These are phyloP conservation scores for Lasaia peninsularis DNA, from an alignment of 1,140 invertebrate species.

Conservation along the genomic window DNA sequence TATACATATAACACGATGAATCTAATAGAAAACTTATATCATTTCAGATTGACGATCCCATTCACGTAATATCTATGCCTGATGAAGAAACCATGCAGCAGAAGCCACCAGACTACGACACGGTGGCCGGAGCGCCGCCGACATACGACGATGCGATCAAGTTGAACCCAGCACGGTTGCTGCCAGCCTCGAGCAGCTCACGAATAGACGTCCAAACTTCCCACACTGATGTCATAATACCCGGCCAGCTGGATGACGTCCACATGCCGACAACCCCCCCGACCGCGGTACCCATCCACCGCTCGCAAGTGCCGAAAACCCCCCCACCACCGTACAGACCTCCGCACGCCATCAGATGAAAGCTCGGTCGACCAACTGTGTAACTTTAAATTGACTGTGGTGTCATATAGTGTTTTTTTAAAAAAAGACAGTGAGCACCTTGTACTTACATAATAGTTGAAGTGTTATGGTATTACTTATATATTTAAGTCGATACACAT, in stretches of 20 bases:
- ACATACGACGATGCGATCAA: constrained; percentile 87
- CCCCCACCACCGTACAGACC: constrained; percentile 73
- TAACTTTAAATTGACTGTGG: constrained; percentile 70
- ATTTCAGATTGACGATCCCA: constrained; percentile 81
- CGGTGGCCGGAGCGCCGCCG: constrained; percentile 82
- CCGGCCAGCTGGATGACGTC: constrained; percentile 55
- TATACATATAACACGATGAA: not conserved
- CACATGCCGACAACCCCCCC: constrained; percentile 20
- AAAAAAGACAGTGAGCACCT: constrained; percentile 29
- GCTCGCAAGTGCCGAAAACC: constrained; percentile 59
- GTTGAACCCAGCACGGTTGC: constrained; percentile 78
- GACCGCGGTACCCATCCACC: constrained; percentile 44
- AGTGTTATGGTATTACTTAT: constrained; percentile 55
- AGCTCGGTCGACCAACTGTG: constrained; percentile 34
- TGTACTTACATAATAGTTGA: constrained; percentile 30
- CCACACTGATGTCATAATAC: constrained; percentile 38
- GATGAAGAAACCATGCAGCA: constrained; percentile 78
- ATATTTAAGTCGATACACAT: constrained; percentile 49
- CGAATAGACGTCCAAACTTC: constrained; percentile 29
- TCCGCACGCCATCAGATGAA: constrained; percentile 72
- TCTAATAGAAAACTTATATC: constrained; percentile 2
- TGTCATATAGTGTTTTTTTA: constrained; percentile 62
- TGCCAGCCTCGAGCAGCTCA: constrained; percentile 54
- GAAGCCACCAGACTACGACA: constrained; percentile 86
- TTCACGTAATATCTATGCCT: constrained; percentile 82